These are phyloP conservation scores for Drosophila heteroneura DNA, from an alignment of 2,888 invertebrate genomes.

Conservation along the genomic window DNA sequence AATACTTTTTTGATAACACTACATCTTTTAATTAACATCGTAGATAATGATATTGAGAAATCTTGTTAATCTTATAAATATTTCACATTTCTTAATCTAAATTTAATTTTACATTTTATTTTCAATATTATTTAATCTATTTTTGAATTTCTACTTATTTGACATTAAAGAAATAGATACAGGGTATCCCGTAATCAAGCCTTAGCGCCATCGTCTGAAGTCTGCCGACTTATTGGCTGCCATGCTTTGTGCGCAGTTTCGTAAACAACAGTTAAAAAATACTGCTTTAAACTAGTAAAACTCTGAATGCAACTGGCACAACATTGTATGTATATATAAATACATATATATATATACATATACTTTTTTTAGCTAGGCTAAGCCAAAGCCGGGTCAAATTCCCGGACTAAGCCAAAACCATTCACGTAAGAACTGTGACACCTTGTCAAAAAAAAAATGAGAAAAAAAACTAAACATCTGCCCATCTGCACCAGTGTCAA, in stretches of 20 bases:
- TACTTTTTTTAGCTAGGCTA: conserved; percentile 3
- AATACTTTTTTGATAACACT: too few relatives aligned
- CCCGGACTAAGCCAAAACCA: conserved; percentile 14
- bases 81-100: neutral
- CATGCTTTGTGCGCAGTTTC: conserved; percentile 45
- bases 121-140: neutral
- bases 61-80: neutral
- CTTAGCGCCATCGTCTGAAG: too few relatives aligned
- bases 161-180: neutral
- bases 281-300: conserved; percentile 45
- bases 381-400: conserved; percentile 30
- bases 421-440: conserved; percentile 5
- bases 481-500: conserved; percentile 27
- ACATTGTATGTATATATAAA: neutral
- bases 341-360: neutral
- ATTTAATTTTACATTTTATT: neutral
- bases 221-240: neutral
- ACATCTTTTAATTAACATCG: too few relatives aligned
- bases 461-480: conserved; percentile 47
- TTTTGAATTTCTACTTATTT: neutral
- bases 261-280: conserved; percentile 47
- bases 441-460: neutral
- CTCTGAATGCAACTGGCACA: conserved; percentile 45
- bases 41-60: neutral
- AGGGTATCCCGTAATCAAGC: neutral